Percentiles rank a stretch among this genome's conserved stretches.
These are phyloP conservation scores for Epizoanthus ramosus DNA, from an alignment of 92 coral and sea anemone genomes.

Conservation along the genomic window DNA sequence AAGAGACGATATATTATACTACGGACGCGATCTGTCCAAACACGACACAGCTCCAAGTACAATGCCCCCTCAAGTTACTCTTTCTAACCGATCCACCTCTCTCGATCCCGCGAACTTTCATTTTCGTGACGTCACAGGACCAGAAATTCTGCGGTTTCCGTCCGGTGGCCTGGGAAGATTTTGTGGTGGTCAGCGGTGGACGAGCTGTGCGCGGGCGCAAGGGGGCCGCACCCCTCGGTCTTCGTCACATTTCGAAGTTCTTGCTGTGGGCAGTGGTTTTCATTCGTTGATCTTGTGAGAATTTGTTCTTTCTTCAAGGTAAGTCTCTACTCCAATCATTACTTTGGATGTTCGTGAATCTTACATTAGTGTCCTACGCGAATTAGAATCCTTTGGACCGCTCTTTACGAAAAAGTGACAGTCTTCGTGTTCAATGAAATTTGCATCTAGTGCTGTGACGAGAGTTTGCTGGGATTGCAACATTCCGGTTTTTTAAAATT, in stretches of 20 bases:
- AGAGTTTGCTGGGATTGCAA: constrained; percentile 9
- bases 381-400: neutral
- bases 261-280: constrained; percentile 38
- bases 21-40: too few species aligned
- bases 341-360: constrained; percentile 1
- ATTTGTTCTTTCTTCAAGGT: constrained; percentile 1
- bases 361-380: neutral
- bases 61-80: too few species aligned
- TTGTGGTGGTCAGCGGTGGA: constrained; percentile 24
- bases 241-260: constrained; percentile 37
- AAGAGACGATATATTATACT: too few species aligned
- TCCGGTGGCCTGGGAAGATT: constrained; percentile 22
- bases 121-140: too few species aligned
- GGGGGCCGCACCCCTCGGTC: constrained; percentile 36
- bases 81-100: too few species aligned
- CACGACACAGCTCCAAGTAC: too few species aligned
- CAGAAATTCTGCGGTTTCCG: neutral
- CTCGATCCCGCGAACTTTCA: too few species aligned
- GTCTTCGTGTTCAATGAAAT: neutral
- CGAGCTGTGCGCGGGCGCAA: constrained; percentile 23
- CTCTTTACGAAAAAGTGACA: neutral
- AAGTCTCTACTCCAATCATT: neutral
- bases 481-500: constrained; percentile 12
- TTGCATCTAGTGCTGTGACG: constrained; percentile 18
- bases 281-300: neutral